Evolutionary conservation across 2,888 invertebrate species (phyloP), one percentile per base, ranked within the genome.

Genomic region (Eupeodes latifasciatus): DNA sequence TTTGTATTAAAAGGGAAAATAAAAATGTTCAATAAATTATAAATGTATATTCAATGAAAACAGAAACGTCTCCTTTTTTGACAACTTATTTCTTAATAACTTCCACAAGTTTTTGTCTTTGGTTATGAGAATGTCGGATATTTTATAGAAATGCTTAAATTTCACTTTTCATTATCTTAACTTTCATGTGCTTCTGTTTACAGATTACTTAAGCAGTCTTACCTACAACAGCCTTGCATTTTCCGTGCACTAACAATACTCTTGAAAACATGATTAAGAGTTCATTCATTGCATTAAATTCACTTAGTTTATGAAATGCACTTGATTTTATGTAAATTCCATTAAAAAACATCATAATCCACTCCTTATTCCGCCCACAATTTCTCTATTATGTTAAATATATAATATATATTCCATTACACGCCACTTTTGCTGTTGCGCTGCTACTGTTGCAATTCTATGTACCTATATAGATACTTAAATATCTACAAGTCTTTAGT

Each of bases 361-460:
- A 16, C 59, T 49, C 34, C 62, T n/a, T n/a, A 19, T 64, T 44
- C 11, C 34, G 6, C 66, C 53, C 47, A 51, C 62, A 7, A 40
- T 9, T 0, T 71, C 62, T 47, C 62, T 47, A 40, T 78, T 76
- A 74, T 67, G 69, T 79, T 75, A 84, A 84, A 79, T 69, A 49
- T 67, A 49, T 77, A n/a, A 49, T 67, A 1, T 19, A 19, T 19
- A 19, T 19, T 61, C 75, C 86, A 79, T 82, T 85, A 74, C 61
- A 67, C 69, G 19, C 12, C 69, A 40, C 12, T 71, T 19, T 71
- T 69, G 53, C 55, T 57, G 36, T 11, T 55, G 7, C 47, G 27
- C 6, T 9, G 16, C 9, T 11, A 27, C 4, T 55, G 3, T 5
- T 6, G 7, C 6, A 10, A 27, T 2, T 27, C 3, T 10, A 2